A percentile compares a stretch with the other conserved stretches of the same genome.
phyloP scores from a whole-genome alignment of 1,140 invertebrate species.

The Plectrocnemia conspersa region DNA sequence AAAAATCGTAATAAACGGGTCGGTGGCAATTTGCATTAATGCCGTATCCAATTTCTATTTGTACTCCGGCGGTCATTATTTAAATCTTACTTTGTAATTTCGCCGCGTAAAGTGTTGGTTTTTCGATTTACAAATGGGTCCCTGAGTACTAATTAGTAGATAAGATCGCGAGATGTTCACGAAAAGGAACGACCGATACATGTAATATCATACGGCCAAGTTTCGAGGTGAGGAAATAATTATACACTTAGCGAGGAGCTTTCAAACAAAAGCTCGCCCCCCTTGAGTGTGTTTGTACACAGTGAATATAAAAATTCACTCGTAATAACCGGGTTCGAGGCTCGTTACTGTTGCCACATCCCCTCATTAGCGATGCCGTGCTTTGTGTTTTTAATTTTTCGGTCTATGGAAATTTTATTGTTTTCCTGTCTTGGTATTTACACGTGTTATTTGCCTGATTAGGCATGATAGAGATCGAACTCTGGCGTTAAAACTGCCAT shows the following conservation, averaged over 20 bases:
- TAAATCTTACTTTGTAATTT: conserved; percentile 15
- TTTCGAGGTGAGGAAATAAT: conserved; percentile 24
- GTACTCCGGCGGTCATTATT: conserved; percentile 7
- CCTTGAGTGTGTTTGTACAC: no score
- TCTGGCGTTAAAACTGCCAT: no score
- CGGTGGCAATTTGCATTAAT: conserved; percentile 11
- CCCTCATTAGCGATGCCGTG: no score
- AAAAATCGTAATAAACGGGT: no score
- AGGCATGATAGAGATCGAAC: no score
- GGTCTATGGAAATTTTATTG: no score
- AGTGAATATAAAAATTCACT: conserved; percentile 21
- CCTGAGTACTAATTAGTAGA: conserved; percentile 28
- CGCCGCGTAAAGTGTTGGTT: conserved; percentile 9
- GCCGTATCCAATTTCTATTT: background rate
- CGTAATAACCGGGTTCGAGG: conserved; percentile 19
- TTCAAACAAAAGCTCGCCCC: no score
- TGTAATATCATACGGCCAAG: conserved; percentile 12
- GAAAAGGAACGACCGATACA: no score
- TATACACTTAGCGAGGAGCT: conserved; percentile 14
- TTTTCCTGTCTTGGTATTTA: no score
- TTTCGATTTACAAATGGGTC: conserved; percentile 19
- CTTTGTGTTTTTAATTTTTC: no score
- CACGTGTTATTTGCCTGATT: no score
- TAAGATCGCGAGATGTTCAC: conserved; percentile 18
- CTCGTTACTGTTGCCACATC: no score